These are phyloP conservation scores for Spatula clypeata DNA, from an alignment of 2,797 vertebrate genomes.

Conservation along the genomic window DNA sequence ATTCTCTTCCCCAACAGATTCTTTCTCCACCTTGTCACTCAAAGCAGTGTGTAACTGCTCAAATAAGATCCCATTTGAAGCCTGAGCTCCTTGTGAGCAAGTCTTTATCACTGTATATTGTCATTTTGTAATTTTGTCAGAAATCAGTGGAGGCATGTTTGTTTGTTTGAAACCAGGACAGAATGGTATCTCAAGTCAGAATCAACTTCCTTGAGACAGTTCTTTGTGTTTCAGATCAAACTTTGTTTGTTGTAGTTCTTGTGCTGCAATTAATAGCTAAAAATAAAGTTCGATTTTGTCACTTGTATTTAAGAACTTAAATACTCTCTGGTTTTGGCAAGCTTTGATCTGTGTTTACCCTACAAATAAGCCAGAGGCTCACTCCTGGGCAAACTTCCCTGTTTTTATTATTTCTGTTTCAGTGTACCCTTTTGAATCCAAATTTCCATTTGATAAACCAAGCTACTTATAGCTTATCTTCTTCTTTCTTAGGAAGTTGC, in stretches of 20 bases:
- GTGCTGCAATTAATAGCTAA: conserved; percentile 1
- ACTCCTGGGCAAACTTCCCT: conserved; percentile 27
- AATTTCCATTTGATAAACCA: conserved; percentile 62
- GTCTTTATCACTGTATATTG: not conserved
- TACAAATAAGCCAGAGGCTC: not conserved
- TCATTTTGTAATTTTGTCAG: not conserved
- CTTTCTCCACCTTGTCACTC: not conserved
- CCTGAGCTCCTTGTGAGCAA: not conserved
- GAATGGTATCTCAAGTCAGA: not conserved
- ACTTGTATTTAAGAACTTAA: conserved; percentile 35
- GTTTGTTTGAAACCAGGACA: not conserved
- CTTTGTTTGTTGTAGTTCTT: not conserved
- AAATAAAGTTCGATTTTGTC: conserved; percentile 46
- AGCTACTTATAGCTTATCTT: conserved; percentile 56
- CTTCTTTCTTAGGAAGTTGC: conserved; percentile 56
- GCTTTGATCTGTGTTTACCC: conserved; percentile 46
- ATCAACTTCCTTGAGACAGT: not conserved
- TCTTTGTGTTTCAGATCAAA: not conserved
- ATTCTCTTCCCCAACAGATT: not conserved
- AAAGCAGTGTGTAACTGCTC: not conserved
- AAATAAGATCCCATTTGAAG: not conserved
- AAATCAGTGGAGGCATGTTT: not conserved
- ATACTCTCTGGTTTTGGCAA: conserved; percentile 22
- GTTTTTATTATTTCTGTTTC: conserved; percentile 25
- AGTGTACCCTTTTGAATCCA: conserved; percentile 25